Evolutionary conservation across 2,113 vertebrate species (phyloP), one percentile per base, ranked within the genome.

Genomic region (Cololabis saira): DNA sequence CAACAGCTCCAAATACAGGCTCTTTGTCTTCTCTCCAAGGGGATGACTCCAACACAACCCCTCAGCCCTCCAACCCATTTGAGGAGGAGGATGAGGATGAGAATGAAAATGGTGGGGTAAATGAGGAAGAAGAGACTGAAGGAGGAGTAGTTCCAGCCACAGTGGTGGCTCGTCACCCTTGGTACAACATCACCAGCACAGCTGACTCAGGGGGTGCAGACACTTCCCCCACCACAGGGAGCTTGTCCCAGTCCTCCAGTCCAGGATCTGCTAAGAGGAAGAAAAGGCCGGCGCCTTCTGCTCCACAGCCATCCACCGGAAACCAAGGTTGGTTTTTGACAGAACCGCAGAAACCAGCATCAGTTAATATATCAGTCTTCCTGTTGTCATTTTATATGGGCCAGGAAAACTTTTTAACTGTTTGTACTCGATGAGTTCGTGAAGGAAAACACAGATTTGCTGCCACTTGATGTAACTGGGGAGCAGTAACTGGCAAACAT

Each of bases 281-380:
- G 92, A 99, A 97, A 67, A 91, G 96, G 1, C 95, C 82, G 0
- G 97, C 98, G 9, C 96, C 97, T 0, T 91, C 82, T 19, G 95
- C 78, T 0, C 97, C 98, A 1, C 83, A 67, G 58, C 64, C 88
- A 4, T 73, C 81, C 4, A 10, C 74, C 8, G 61, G 78, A 24
- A 66, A 72, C 55, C 62, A 85, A 83, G 90, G 89, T 92, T 43
- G 1, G 89, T 73, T 49, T 57, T 6, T 37, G 27, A 30, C 57
- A 61, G 12, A 17, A 10, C 21, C 0, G 7, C 44, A 47, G 15
- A 51, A 30, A 37, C 22, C 17, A 30, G 11, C 24, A 17, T 47
- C n/a, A n/a, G 44, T 4, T 47, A 11, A 9, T 4, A 37, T 37
- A 37, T 11, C 33, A 37, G 33, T 11, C 33, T 37, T 37, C 33